Evolutionary conservation across 2,113 vertebrate species (phyloP).

Genomic region (Tachuris rubrigastra): DNA sequence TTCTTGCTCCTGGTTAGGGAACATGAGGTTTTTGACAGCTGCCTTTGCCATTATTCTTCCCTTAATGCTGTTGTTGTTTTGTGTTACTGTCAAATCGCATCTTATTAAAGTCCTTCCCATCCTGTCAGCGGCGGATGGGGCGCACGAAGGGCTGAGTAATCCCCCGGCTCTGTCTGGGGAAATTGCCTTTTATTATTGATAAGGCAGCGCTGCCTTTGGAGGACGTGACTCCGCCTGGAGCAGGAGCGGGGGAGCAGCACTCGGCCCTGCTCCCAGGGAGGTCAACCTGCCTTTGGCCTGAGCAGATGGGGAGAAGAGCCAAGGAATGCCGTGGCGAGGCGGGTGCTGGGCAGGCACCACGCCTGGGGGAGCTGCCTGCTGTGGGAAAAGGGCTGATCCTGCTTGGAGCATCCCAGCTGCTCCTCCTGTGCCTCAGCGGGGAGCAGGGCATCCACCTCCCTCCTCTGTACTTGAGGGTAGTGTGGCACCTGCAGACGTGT

Average conservation of each 20-base stretch:
- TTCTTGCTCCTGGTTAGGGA: background rate
- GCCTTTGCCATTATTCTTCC: constrained; percentile 46
- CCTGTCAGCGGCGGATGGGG: constrained; percentile 11
- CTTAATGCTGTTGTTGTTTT: constrained; percentile 66
- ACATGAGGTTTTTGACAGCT: constrained; percentile 49
- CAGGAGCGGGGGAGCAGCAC: background rate
- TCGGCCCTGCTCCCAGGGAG: background rate
- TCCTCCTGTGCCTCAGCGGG: fast-evolving
- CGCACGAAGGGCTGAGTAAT: background rate
- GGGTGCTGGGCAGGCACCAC: too few species aligned
- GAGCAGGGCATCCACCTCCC: fast-evolving
- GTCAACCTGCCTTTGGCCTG: background rate
- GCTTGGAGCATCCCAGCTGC: background rate
- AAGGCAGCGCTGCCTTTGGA: background rate
- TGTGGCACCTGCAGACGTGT: fast-evolving
- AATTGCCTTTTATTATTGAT: constrained; percentile 60
- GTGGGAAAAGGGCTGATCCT: background rate
- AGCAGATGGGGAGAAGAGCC: background rate
- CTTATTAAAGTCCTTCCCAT: constrained; percentile 38
- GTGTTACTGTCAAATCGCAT: constrained; percentile 53
- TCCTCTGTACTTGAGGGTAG: fast-evolving
- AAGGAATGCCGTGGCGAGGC: background rate
- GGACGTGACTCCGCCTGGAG: background rate
- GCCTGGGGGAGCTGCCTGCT: background rate
- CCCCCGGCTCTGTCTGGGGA: background rate